These are phyloP conservation scores for Hippoglossus hippoglossus DNA, from an alignment of 2,797 vertebrate species.

Conservation along the genomic window DNA sequence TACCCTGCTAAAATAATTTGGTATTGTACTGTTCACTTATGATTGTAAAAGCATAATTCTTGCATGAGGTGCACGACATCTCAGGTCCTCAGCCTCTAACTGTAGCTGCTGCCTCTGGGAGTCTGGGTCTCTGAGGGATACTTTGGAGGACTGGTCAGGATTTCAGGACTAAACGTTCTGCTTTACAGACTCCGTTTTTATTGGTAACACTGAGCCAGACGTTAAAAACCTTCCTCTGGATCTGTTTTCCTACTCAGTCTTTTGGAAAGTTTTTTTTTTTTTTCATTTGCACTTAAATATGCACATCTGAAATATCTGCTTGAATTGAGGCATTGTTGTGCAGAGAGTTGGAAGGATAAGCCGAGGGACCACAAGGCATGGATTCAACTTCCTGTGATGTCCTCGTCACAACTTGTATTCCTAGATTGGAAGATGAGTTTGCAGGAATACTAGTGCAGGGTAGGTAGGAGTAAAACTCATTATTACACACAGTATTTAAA, in stretches of 20 bases:
- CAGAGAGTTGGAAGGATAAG: constrained; percentile 8
- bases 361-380: neutral
- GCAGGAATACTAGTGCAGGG: neutral
- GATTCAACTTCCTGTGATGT: constrained; percentile 27
- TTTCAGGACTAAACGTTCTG: constrained; percentile 27
- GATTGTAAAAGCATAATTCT: too few species aligned
- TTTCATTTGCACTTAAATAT: constrained; percentile 39
- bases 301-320: constrained; percentile 62
- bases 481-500: neutral
- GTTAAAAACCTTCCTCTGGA: constrained; percentile 47
- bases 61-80: neutral
- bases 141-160: constrained; percentile 18
- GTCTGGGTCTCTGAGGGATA: constrained; percentile 38
- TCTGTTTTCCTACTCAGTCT: constrained; percentile 77
- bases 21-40: too few species aligned
- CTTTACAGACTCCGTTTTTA: constrained; percentile 41
- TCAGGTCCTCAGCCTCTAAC: constrained; percentile 1
- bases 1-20: too few species aligned
- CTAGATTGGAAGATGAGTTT: constrained; percentile 5
- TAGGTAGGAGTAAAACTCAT: neutral
- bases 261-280: constrained; percentile 51
- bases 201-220: constrained; percentile 51
- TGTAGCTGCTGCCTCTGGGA: constrained; percentile 31
- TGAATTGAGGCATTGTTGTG: constrained; percentile 48
- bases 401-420: constrained; percentile 1